Conservation (phyloP, 92 coral and sea anemone genomes). For the Epizoanthus stellaris region DNA sequence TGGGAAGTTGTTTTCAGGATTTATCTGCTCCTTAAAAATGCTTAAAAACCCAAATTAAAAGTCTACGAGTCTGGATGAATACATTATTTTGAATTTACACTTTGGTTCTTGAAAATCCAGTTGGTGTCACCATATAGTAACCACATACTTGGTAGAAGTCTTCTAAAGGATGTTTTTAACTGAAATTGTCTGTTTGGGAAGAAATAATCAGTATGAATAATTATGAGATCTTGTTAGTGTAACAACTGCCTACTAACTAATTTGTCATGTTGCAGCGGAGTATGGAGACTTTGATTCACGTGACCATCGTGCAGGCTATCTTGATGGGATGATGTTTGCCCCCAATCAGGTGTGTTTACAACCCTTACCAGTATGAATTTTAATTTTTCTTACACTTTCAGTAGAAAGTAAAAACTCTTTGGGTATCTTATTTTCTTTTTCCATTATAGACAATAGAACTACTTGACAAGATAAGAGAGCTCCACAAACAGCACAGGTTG, state of each 20-base stretch:
- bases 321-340: slow-evolving; percentile 95
- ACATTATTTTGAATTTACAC: too few species aligned
- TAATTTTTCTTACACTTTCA: not conserved
- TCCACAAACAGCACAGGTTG: slow-evolving; percentile 88
- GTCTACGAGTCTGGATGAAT: too few species aligned
- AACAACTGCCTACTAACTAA: not conserved
- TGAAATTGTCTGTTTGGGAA: slow-evolving; percentile 1
- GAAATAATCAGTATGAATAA: not conserved
- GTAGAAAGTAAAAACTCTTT: too few species aligned
- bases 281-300: slow-evolving; percentile 93
- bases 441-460: slow-evolving; percentile 79
- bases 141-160: not conserved
- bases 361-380: too few species aligned
- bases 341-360: slow-evolving; percentile 83
- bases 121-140: not conserved
- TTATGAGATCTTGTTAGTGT: not conserved
- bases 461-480: slow-evolving; percentile 82
- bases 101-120: not conserved
- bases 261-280: slow-evolving; percentile 66
- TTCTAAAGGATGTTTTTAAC: not conserved
- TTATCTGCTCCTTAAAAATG: too few species aligned
- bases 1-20: too few species aligned
- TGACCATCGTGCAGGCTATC: slow-evolving; percentile 83
- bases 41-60: too few species aligned
- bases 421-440: not conserved